Evolutionary conservation across 1,140 invertebrate genomes (phyloP).

Genomic region (Eumeta japonica): DNA sequence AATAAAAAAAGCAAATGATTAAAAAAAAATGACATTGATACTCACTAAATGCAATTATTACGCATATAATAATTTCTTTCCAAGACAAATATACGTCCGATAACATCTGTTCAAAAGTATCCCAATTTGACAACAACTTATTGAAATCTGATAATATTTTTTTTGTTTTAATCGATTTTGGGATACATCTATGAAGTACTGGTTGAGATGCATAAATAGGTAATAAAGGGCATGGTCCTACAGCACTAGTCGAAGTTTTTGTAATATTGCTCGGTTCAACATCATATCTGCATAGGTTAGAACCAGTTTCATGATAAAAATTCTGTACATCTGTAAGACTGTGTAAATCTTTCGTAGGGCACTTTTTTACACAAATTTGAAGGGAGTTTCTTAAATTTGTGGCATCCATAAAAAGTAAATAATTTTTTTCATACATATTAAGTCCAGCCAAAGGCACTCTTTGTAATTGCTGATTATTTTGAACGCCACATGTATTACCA

Average conservation of each 20-base stretch:
- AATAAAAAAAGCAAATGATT: not conserved
- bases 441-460: constrained; percentile 75
- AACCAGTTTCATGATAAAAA: constrained; percentile 74
- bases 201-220: constrained; percentile 73
- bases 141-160: constrained; percentile 72
- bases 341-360: constrained; percentile 69
- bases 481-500: constrained; percentile 91
- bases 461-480: constrained; percentile 72
- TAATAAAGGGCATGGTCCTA: constrained; percentile 70
- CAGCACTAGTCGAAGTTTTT: constrained; percentile 57
- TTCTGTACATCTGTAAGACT: constrained; percentile 67
- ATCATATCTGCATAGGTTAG: constrained; percentile 71
- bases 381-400: constrained; percentile 72
- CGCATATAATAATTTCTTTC: constrained; percentile 80
- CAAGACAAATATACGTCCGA: constrained; percentile 85
- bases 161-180: constrained; percentile 62
- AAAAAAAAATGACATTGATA: constrained; percentile 11
- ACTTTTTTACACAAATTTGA: constrained; percentile 87
- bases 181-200: constrained; percentile 87
- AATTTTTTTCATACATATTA: constrained; percentile 78
- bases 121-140: constrained; percentile 81
- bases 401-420: constrained; percentile 82
- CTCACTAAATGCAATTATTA: constrained; percentile 79
- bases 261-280: constrained; percentile 58
- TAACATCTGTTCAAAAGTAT: constrained; percentile 82